These are phyloP conservation scores for Turritopsis dohrnii DNA, from an alignment of 30 jellyfish, hydroid and myxozoan genomes.

Conservation along the genomic window DNA sequence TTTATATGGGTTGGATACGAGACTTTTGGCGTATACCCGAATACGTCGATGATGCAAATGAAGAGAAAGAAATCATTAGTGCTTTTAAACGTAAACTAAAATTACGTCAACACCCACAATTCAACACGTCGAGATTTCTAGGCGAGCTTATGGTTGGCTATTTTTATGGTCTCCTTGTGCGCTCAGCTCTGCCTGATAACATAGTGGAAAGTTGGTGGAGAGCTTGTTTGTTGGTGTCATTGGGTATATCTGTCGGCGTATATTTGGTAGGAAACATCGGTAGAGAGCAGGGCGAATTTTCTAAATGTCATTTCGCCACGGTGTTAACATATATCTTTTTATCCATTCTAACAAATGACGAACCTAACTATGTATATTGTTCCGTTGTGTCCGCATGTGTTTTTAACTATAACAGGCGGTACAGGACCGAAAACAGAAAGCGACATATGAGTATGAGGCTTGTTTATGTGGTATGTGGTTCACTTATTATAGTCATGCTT, in stretches of 20 bases:
- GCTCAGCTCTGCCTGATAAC: constrained; percentile 82
- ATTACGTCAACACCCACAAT: constrained; percentile 67
- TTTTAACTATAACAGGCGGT: constrained; percentile 65
- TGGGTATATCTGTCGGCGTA: constrained; percentile 86
- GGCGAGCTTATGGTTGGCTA: constrained; percentile 80
- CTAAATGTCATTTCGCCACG: constrained; percentile 55
- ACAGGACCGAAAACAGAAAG: constrained; percentile 20
- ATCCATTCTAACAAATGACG: constrained; percentile 42
- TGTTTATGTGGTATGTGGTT: constrained; percentile 54
- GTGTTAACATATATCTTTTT: constrained; percentile 32
- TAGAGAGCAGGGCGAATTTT: constrained; percentile 63
- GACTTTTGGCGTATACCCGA: constrained; percentile 94
- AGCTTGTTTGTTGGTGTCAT: constrained; percentile 49
- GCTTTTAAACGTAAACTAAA: constrained; percentile 45
- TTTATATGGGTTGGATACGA: constrained; percentile 90
- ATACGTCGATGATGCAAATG: constrained; percentile 96
- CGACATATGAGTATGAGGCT: constrained; percentile 41
- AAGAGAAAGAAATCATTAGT: constrained; percentile 50
- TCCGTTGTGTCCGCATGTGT: constrained; percentile 60
- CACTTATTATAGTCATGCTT: constrained; percentile 45
- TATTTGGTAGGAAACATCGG: constrained; percentile 88
- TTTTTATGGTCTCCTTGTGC: constrained; percentile 75
- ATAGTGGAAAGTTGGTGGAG: constrained; percentile 33
- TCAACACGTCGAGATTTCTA: constrained; percentile 63
- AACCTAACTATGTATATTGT: constrained; percentile 67